Conservation (phyloP, 1,140 invertebrate species). For the Protaetia brevitarsis region DNA sequence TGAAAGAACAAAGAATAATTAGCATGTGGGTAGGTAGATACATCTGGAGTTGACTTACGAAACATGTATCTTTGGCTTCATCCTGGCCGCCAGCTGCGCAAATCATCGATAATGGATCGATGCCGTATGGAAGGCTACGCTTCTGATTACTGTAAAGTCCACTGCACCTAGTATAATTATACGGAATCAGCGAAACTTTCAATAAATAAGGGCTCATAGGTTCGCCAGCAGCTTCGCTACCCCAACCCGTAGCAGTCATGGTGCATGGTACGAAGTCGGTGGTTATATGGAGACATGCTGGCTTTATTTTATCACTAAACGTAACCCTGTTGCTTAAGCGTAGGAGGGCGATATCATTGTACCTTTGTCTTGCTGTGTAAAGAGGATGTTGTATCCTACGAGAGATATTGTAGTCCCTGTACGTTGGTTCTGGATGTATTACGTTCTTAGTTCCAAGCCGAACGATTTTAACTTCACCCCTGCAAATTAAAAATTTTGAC, state of each 20-base stretch:
- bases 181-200: background rate
- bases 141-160: background rate
- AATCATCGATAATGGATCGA: background rate
- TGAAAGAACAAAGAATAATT: too few species aligned
- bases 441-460: constrained; percentile 47
- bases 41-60: too few species aligned
- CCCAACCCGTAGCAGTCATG: constrained; percentile 28
- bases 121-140: background rate
- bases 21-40: too few species aligned
- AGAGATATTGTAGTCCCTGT: constrained; percentile 35
- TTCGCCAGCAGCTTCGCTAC: background rate
- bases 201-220: background rate
- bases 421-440: constrained; percentile 30
- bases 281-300: constrained; percentile 28
- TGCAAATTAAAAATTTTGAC: constrained; percentile 25
- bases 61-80: background rate
- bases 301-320: background rate
- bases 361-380: constrained; percentile 19
- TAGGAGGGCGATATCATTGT: constrained; percentile 36
- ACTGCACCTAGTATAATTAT: background rate
- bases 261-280: background rate
- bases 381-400: constrained; percentile 29
- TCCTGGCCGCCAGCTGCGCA: background rate
- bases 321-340: constrained; percentile 24
- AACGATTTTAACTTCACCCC: constrained; percentile 42